Evolutionary conservation across 2,888 invertebrate genomes (phyloP), one percentile per base, ranked within the genome.

Genomic region (Metellina segmentata): DNA sequence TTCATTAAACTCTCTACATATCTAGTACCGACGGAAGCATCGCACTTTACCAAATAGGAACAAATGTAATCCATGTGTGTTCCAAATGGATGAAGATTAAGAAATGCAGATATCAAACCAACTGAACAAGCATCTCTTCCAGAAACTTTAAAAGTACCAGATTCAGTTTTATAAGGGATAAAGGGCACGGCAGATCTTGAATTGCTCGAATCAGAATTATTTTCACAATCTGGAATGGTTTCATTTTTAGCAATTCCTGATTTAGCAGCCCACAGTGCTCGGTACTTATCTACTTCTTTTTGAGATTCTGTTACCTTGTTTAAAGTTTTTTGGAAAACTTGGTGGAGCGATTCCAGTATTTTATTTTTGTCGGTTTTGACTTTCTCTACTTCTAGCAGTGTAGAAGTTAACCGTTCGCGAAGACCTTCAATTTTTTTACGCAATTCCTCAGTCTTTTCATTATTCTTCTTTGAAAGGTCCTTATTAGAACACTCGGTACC

Each of bases 41-140:
- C 97, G 93, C 98, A 95, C 94, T 97, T 97, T 94, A 97, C 97
- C 48, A 99, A 96, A 95, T 98, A 99, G 9, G 97, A 98, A 96
- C 97, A 97, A 93, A 99, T 97, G 95, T 98, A 98, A 95, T 98
- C 98, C 2, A 98, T 96, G 91, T 97, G 97, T 1, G 98, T 98
- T 79, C 99, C 99, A 94, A 97, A 97, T 0, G 98, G 99, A 95
- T 99, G 98, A 71, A 99, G 97, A 95, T 98, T 97, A 85, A 99
- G 96, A 95, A 98, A 99, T 8, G 98, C 97, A 6, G 98, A 97
- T 94, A 98, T 97, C 90, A 99, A 96, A 94, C 94, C 94, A 85
- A 94, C 93, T 52, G 94, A 93, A 83, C 94, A 93, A 20, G 94
- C 94, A 78, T 95, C 94, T 78, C 94, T 94, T 61, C 94, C 94